Evolutionary conservation across 1,140 invertebrate genomes (phyloP), one percentile per base, ranked within the genome.

Genomic region (Gonioctena quinquepunctata): DNA sequence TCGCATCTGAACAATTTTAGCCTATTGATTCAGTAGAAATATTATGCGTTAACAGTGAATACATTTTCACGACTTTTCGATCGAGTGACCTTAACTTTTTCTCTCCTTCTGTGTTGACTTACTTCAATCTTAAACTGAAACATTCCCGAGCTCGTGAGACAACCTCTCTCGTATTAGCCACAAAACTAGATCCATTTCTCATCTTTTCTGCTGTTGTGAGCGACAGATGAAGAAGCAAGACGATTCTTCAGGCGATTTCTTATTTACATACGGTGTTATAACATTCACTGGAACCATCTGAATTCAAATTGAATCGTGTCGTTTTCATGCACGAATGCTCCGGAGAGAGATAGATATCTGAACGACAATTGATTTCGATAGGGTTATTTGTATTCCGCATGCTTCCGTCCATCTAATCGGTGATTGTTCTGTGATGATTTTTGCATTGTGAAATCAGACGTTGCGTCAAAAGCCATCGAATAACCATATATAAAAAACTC

Each of bases 311-410:
- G 60, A 69, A 76, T 69, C 73, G 73, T 74, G 66, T 71, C 33
- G 66, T 59, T 67, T 66, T 73, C 67, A 76, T 64, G 71, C 71
- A 74, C 72, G 72, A 70, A 73, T 74, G 66, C 57, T 62, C 63
- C 68, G 67, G 66, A 68, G 61, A 71, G 71, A 70, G 63, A 71
- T 71, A n/a, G 33, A 42, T 13, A 72, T 62, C 63, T 63, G 28
- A 59, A 72, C 74, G 74, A 67, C 64, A 61, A 76, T 71, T 68
- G 74, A 72, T 69, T 74, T 66, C 65, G 69, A 76, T 66, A 66
- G 66, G 74, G 66, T 76, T 42, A 73, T 76, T 76, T 76, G 71
- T 76, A 76, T 76, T 72, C 70, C 63, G 63, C 49, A 42, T 52
- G 62, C 69, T 66, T 28, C 49, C 68, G 48, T 69, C 21, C 23